Conservation (phyloP, 2,113 vertebrate species). For the Synodontis membranacea region DNA sequence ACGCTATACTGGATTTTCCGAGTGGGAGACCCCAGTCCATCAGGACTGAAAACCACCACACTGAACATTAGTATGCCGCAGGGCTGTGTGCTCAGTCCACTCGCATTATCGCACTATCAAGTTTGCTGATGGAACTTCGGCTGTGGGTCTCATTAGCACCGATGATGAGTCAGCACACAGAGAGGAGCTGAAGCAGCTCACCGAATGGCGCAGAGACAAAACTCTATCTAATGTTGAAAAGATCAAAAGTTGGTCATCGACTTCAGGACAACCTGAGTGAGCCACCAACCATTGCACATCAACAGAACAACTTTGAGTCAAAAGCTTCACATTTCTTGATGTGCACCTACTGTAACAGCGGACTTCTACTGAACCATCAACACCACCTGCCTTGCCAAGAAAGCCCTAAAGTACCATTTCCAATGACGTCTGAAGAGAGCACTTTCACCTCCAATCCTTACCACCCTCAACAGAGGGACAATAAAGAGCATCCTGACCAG, state of each 20-base stretch:
- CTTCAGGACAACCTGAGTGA: background rate
- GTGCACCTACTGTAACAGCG: background rate
- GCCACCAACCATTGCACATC: background rate
- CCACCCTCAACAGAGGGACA: background rate
- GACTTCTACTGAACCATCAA: background rate
- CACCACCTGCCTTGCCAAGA: background rate
- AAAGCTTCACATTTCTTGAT: background rate
- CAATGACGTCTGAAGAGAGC: background rate
- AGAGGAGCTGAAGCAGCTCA: background rate
- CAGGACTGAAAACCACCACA: background rate
- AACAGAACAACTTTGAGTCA: background rate
- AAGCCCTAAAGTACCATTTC: background rate
- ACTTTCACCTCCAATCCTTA: background rate
- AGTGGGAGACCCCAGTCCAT: background rate
- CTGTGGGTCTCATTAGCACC: background rate
- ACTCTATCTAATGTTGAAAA: background rate
- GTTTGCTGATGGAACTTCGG: background rate
- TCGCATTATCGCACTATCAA: background rate
- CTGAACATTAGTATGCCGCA: background rate
- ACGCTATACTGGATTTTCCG: background rate
- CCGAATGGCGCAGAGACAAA: background rate
- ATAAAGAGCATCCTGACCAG: background rate
- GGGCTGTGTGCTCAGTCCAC: background rate
- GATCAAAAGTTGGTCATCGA: background rate
- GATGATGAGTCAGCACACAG: background rate